phyloP scores from a whole-genome alignment of 2,797 vertebrate species.

The Poeciliopsis turneri region DNA sequence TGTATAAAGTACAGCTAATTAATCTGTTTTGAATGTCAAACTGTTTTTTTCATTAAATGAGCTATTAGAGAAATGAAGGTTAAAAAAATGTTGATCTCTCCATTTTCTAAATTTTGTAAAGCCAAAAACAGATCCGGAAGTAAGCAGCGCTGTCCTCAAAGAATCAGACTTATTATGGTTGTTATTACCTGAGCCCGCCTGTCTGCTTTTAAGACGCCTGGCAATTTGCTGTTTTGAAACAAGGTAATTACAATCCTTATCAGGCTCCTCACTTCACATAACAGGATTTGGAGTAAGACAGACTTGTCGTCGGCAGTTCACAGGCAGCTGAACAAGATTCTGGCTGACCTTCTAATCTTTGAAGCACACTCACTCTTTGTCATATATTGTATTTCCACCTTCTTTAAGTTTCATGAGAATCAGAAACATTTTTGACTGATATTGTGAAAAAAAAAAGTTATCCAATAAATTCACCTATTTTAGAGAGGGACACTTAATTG shows the following conservation, averaged over 20 bases:
- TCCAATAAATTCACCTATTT: conserved; percentile 26
- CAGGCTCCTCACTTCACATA: conserved; percentile 71
- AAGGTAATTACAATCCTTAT: conserved; percentile 77
- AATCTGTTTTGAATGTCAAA: not conserved
- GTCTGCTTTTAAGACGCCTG: conserved; percentile 72
- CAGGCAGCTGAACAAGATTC: conserved; percentile 52
- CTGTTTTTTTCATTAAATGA: not conserved
- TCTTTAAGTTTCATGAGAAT: conserved; percentile 42
- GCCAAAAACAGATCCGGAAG: conserved; percentile 67
- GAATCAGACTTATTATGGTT: conserved; percentile 72
- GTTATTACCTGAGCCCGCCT: conserved; percentile 66
- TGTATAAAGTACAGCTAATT: not conserved
- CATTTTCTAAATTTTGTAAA: conserved; percentile 35
- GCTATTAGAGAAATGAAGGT: not conserved
- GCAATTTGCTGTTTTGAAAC: conserved; percentile 73
- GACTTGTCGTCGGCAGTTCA: conserved; percentile 55
- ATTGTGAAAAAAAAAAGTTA: conserved; percentile 20
- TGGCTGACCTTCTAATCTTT: conserved; percentile 62
- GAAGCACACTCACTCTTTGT: conserved; percentile 57
- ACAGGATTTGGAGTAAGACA: conserved; percentile 62
- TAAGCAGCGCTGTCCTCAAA: conserved; percentile 50
- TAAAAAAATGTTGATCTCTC: not conserved
- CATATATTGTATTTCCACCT: conserved; percentile 28
- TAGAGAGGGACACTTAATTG: not conserved
- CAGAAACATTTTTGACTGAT: conserved; percentile 52